Percentiles rank a stretch among this genome's conserved stretches.
Evolutionary conservation across 1,140 invertebrate genomes (phyloP).

Genomic region (Pteromalus puparum): DNA sequence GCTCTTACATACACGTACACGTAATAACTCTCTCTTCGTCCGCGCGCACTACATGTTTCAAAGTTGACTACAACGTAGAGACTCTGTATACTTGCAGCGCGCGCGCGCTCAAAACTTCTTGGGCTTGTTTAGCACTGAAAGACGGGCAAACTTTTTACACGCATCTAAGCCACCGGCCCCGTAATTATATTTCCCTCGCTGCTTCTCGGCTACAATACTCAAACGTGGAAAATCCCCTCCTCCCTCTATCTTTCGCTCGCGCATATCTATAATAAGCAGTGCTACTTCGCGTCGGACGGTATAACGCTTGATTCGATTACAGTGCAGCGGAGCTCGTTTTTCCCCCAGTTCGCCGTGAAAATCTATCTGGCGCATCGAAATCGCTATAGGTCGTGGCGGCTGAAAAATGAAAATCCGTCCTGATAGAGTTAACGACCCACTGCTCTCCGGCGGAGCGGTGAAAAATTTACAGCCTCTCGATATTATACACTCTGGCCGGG

Average conservation of each 20-base stretch:
- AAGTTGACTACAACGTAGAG: background rate
- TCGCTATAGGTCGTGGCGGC: no score
- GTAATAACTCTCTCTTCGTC: background rate
- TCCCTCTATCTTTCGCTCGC: background rate
- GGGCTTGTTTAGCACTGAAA: background rate
- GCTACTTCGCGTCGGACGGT: background rate
- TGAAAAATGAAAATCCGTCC: background rate
- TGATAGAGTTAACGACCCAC: background rate
- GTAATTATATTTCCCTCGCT: no score
- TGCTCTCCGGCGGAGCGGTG: no score
- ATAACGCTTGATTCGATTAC: background rate
- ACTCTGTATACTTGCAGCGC: background rate
- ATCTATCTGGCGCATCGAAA: background rate
- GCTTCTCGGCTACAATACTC: no score
- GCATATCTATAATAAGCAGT: background rate
- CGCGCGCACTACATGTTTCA: background rate
- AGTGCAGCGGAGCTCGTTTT: background rate
- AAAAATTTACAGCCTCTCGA: constrained; percentile 2
- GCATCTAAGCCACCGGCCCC: no score
- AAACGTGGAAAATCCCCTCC: no score
- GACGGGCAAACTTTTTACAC: background rate
- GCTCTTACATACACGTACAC: background rate
- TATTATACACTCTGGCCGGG: background rate
- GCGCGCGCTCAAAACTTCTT: background rate
- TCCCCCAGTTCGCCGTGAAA: background rate